Conservation (phyloP, 1,140 invertebrate genomes). For the Lanistes nyassanus region DNA sequence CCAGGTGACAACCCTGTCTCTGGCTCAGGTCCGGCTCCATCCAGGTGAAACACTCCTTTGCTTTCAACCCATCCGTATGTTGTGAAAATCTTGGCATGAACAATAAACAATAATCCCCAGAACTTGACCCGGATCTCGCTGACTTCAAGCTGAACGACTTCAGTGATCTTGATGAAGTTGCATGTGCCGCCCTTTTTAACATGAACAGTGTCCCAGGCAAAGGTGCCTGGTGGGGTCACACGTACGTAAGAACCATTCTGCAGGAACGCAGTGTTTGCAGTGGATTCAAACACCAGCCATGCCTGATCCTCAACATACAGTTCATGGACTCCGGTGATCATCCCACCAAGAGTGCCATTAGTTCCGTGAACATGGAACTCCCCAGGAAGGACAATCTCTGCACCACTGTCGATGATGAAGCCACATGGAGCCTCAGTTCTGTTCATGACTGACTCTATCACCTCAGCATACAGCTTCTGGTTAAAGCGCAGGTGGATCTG, state of each 20-base stretch:
- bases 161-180: constrained; percentile 44
- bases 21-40: constrained; percentile 43
- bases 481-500: constrained; percentile 45
- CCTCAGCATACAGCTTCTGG: constrained; percentile 53
- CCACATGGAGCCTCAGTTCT: constrained; percentile 54
- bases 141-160: constrained; percentile 38
- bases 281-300: constrained; percentile 41
- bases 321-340: constrained; percentile 47
- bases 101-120: constrained; percentile 51
- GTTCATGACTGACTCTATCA: constrained; percentile 52
- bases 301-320: constrained; percentile 46
- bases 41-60: constrained; percentile 49
- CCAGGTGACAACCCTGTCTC: constrained; percentile 45
- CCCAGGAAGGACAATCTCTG: constrained; percentile 49
- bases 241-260: constrained; percentile 43
- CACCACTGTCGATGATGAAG: constrained; percentile 47
- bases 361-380: constrained; percentile 53
- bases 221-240: constrained; percentile 45
- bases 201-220: constrained; percentile 44
- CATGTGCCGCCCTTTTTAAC: constrained; percentile 41
- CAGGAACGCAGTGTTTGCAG: constrained; percentile 49
- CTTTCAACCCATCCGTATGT: constrained; percentile 52
- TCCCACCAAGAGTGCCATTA: constrained; percentile 50
- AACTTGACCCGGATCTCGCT: constrained; percentile 50
- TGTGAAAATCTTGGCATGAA: constrained; percentile 47